Evolutionary conservation across 2,113 vertebrate species (phyloP), one percentile per base, ranked within the genome.

Genomic region (Peromyscus polionotus): DNA sequence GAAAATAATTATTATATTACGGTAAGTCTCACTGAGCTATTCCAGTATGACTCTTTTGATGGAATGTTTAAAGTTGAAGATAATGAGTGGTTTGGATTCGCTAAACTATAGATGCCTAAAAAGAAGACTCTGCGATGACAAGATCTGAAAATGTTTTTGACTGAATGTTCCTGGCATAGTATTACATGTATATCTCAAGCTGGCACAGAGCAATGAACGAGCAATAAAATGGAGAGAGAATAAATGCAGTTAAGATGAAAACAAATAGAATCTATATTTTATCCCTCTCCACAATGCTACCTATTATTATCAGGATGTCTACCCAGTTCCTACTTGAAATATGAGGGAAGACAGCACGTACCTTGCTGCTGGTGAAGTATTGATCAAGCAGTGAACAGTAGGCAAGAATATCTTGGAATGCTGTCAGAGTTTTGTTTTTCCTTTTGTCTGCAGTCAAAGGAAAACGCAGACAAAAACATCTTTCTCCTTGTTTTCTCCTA

Each of bases 231-330:
- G 36, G 26, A 33, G n/a, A 80, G n/a, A 70, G 77, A 95, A 93
- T 70, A 91, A 96, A 93, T 83, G 91, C 48, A 72, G 93, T 79
- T 97, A 95, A 91, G 95, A 87, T 89, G 76, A 96, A 97, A 94
- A 54, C 54, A 96, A 97, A 97, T 96, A 80, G 75, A 93, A 93
- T 95, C 93, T 89, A 3, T 95, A 86, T 90, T 94, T 84, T 88
- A 85, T 54, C 54, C 95, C 72, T 92, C 67, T 92, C 67, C 16
- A 95, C 68, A 94, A 65, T 70, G 26, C 72, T 51, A 48, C 88
- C 39, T 0, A 88, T 84, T 95, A 80, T 72, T 81, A 91, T 65
- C 88, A 77, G 51, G 4, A 67, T 95, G 75, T 88, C 92, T 93
- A 95, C 63, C 31, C 90, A 67, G 72, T 61, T 94, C 77, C 79